Base-by-base conservation (phyloP, 2,113 vertebrate species). In the Haliaeetus leucogaster region DNA sequence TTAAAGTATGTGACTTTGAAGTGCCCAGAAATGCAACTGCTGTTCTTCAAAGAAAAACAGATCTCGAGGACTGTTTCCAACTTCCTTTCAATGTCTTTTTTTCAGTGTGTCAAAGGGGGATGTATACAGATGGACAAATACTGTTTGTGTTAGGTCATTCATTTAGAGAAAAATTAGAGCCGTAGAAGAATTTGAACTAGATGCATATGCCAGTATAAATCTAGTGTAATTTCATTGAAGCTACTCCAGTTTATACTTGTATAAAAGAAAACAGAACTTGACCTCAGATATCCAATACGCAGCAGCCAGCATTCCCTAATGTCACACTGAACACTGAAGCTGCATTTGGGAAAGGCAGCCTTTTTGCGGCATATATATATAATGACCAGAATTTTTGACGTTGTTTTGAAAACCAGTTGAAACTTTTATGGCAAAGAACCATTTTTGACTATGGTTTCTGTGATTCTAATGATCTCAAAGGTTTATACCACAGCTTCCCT, bases 1-100 rank as follows among this genome's bases (percentile, higher is more conserved):
- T 78, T 81, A 72, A 97, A 97, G 89, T 83, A 23, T 74, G 90
- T 52, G 96, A 92, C 90, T 98, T 97, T 96, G 96, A 97, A 96
- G 80, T 95, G 91, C 91, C 90, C 96, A 98, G 88, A 96, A 97
- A 96, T 78, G 83, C 82, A 95, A 96, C 94, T 91, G 94, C 89
- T 96, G 68, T 82, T 91, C 93, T 96, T 96, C 96, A 96, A 96
- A 97, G 91, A 80, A 90, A 94, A 96, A 89, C 87, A 89, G 79
- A 81, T 86, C 90, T 92, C 2, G 5, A 91, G 86, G 81, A 95
- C 78, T 85, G 68, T 86, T 97, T 96, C 86, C 91, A 98, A 82
- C 95, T 97, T 95, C 86, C 90, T 97, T 96, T 94, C 90, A 90
- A 14, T 95, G 73, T 73, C 91, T 95, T 71, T 81, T 72, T 82